phyloP scores from a whole-genome alignment of 1,140 invertebrate genomes.

The Chymomyza costata region DNA sequence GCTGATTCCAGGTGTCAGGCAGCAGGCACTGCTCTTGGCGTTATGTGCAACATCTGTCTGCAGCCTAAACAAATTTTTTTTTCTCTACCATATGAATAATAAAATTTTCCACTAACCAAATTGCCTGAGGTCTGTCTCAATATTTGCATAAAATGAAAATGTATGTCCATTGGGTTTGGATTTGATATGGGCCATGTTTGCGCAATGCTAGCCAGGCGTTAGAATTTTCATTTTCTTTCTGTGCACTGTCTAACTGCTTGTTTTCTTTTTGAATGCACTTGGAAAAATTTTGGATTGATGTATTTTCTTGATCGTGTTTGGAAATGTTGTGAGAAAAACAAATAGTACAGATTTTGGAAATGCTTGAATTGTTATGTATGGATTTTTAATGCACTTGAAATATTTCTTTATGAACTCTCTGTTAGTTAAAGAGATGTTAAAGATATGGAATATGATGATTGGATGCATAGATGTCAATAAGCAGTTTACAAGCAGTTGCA shows the following conservation, averaged over 20 bases:
- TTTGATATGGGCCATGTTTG: too few relatives aligned
- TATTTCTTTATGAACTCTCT: too few relatives aligned
- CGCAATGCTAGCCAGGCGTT: constrained; percentile 14
- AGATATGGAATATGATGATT: too few relatives aligned
- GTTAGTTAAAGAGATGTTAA: too few relatives aligned
- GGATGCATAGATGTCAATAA: too few relatives aligned
- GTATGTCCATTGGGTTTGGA: constrained; percentile 14
- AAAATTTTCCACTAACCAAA: constrained; percentile 39
- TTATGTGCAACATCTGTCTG: too few relatives aligned
- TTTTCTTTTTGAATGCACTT: constrained; percentile 21
- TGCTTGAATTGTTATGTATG: too few relatives aligned
- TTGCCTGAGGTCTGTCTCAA: constrained; percentile 18
- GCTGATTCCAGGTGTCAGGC: too few relatives aligned
- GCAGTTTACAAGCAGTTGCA: too few relatives aligned
- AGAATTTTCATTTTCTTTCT: too few relatives aligned
- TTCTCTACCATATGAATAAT: constrained; percentile 16
- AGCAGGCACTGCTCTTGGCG: too few relatives aligned
- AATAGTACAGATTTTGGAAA: constrained; percentile 36
- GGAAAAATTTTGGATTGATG: constrained; percentile 44
- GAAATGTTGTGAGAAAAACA: constrained; percentile 67
- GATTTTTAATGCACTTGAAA: too few relatives aligned
- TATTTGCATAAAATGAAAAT: constrained; percentile 48
- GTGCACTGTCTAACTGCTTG: constrained; percentile 11
- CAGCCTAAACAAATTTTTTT: constrained; percentile 21
- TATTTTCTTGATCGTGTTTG: constrained; percentile 47